Percentiles rank a stretch among this genome's conserved stretches.
Conservation (phyloP, 2,113 vertebrate genomes). For the Halcyon senegalensis region DNA sequence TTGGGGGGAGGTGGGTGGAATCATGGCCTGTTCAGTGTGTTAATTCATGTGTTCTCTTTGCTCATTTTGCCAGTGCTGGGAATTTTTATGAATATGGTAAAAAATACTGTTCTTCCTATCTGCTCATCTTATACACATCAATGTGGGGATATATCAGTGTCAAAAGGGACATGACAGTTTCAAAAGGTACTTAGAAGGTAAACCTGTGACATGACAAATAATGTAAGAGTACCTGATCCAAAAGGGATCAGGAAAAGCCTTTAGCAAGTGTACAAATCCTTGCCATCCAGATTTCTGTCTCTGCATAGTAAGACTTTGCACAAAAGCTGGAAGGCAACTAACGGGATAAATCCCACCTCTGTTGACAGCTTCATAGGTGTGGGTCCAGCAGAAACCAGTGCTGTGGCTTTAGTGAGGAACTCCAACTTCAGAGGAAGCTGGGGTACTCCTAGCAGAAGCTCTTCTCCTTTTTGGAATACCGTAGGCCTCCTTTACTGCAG, state of each 20-base stretch:
- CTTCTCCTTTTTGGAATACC: background rate
- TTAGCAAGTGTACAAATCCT: background rate
- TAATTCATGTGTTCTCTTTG: background rate
- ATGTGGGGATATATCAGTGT: background rate
- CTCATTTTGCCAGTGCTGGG: background rate
- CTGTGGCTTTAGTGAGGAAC: background rate
- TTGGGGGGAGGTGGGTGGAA: background rate
- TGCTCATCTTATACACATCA: background rate
- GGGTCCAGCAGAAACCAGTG: background rate
- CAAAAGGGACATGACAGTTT: background rate
- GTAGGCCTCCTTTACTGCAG: background rate
- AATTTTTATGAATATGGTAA: background rate
- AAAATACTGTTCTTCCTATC: background rate
- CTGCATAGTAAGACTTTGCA: background rate
- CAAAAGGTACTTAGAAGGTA: background rate
- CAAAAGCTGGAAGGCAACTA: background rate
- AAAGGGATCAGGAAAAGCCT: background rate
- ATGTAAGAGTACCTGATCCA: background rate
- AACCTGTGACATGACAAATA: background rate
- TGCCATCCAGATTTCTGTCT: background rate
- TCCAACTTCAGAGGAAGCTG: background rate
- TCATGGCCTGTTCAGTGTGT: rapidly evolving
- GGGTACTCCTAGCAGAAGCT: background rate
- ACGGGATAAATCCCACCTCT: background rate
- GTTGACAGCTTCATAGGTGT: background rate